Evolutionary conservation across 2,113 vertebrate species (phyloP).

Genomic region (Protobothrops flavoviridis): DNA sequence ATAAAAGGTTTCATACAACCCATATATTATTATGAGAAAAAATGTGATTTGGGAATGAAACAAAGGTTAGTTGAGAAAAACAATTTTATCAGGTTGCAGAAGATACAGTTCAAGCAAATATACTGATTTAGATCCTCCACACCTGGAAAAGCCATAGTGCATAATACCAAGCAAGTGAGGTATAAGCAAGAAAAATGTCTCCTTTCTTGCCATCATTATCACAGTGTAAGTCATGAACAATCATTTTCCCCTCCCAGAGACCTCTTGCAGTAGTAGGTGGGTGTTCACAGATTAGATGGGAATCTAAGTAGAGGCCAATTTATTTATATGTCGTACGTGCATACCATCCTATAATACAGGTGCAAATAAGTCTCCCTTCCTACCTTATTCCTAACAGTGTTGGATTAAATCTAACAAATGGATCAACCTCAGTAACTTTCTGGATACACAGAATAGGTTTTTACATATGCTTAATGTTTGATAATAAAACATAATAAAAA

Average conservation of each 20-base stretch:
- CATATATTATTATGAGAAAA: background rate
- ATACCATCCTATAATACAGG: background rate
- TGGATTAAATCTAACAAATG: background rate
- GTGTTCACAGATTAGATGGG: background rate
- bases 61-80: background rate
- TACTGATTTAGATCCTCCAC: no score
- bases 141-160: no score
- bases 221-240: background rate
- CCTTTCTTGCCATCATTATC: background rate
- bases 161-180: background rate
- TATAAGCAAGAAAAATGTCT: background rate
- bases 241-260: background rate
- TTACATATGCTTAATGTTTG: background rate
- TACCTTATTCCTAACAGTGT: background rate
- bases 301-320: background rate
- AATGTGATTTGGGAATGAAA: background rate
- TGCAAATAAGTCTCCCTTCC: background rate
- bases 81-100: background rate
- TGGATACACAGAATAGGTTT: background rate
- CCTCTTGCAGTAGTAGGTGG: background rate
- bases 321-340: background rate
- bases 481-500: background rate
- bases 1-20: background rate
- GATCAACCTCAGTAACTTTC: background rate
- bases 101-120: background rate